Evolutionary conservation across 2,888 invertebrate genomes (phyloP), one percentile per base, ranked within the genome.

Genomic region (Antheraea assamensis): DNA sequence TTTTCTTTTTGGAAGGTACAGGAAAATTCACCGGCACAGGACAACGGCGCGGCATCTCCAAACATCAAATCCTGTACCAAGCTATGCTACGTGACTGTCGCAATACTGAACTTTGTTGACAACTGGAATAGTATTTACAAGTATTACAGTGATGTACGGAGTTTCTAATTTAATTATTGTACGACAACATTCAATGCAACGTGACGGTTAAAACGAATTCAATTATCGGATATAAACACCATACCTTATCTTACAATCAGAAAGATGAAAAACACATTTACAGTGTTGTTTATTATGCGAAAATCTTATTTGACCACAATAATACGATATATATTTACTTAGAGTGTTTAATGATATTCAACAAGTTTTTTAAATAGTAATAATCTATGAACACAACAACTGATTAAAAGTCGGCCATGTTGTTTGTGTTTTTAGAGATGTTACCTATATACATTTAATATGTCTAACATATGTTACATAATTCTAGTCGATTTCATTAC

Each of bases 381-480:
- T 82, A 79, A 77, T 78, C 66, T 74, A 77, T 74, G 76, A 83
- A 81, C 78, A 80, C 77, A 87, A 84, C 90, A 90, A 89, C 87
- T 89, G 90, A 87, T 86, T 85, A 84, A 75, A 82, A 79, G 79
- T 85, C 88, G 90, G 94, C 93, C 94, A 94, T 94, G 89, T 94
- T 94, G 94, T 92, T 91, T 83, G 84, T 83, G 75, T 80, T 79
- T 77, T 74, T 81, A 71, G 47, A 70, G 70, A 30, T 73, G 73
- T 70, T n/a, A 64, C 61, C 27, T 15, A 19, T 5, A 15, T 27
- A 27, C 27, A 30, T 30, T 64, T 24, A 58, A 24, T 24, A 58
- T 24, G 58, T 58, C 13, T 2, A 24, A 24, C 1, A 58, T 24
- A 21, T 7, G 24, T 58, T 58, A 58, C 24, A 58, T 58, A 58